Percentiles rank a stretch among this genome's conserved stretches.
Evolutionary conservation across 1,140 invertebrate genomes (phyloP).

Genomic region (Drepana arcuata): DNA sequence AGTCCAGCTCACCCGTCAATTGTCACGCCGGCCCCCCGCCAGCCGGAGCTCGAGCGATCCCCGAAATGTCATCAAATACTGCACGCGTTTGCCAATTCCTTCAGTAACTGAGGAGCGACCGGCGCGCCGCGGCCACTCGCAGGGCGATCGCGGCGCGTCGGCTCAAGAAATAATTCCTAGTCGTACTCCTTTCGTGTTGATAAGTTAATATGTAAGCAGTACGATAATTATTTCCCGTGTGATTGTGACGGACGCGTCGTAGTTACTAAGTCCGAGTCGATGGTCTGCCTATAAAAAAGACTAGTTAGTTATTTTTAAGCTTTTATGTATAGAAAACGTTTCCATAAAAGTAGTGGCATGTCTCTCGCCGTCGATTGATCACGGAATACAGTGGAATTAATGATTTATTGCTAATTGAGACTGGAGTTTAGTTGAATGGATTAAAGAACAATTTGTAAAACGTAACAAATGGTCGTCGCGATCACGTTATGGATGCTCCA

Average conservation of each 20-base stretch:
- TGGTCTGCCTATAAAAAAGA: constrained; percentile 59
- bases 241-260: constrained; percentile 10
- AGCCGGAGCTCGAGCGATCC: constrained; percentile 1
- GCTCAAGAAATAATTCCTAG: constrained; percentile 52
- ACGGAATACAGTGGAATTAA: constrained; percentile 2
- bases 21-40: constrained; percentile 19
- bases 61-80: no score
- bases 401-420: neutral
- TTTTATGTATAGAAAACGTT: constrained; percentile 52
- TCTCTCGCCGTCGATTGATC: constrained; percentile 33
- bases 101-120: no score
- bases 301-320: constrained; percentile 67
- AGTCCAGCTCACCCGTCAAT: constrained; percentile 58
- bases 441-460: no score
- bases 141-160: constrained; percentile 8
- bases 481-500: no score
- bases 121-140: neutral
- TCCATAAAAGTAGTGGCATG: constrained; percentile 47
- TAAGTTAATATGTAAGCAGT: constrained; percentile 64
- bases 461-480: no score
- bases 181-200: constrained; percentile 68
- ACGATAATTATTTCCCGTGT: constrained; percentile 56
- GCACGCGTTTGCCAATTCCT: no score
- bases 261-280: constrained; percentile 37
- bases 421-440: neutral